Conservation (phyloP, 2,797 vertebrate species). For the Hypotaenidia okinawae region DNA sequence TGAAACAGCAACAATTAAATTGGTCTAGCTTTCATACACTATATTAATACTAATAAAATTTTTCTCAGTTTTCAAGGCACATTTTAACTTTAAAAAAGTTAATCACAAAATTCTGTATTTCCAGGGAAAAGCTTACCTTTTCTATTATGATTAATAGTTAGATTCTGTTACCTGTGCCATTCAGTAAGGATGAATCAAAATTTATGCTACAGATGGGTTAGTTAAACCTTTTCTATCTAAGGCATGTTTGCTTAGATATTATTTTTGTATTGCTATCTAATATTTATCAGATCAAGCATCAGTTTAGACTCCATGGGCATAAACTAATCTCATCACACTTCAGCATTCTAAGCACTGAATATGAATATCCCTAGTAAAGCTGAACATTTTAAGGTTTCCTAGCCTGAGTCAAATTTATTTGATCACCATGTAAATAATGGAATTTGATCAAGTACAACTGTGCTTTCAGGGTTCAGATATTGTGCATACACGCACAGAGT, state of each 20-base stretch:
- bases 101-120: background rate
- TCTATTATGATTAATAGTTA: background rate
- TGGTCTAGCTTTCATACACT: background rate
- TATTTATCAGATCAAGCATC: background rate
- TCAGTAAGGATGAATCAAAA: background rate
- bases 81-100: background rate
- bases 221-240: background rate
- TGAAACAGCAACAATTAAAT: background rate
- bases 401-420: background rate
- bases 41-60: background rate
- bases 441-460: background rate
- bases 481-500: rapidly evolving
- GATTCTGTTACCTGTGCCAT: background rate
- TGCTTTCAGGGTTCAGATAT: background rate
- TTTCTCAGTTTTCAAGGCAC: background rate
- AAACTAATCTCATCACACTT: background rate
- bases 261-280: background rate
- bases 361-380: background rate
- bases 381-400: background rate
- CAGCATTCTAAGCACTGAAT: background rate
- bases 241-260: background rate
- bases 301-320: background rate
- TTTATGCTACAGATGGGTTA: background rate
- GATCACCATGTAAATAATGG: background rate
- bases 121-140: background rate